Evolutionary conservation across 1,140 invertebrate genomes (phyloP).

Genomic region (Diorhabda carinulata): DNA sequence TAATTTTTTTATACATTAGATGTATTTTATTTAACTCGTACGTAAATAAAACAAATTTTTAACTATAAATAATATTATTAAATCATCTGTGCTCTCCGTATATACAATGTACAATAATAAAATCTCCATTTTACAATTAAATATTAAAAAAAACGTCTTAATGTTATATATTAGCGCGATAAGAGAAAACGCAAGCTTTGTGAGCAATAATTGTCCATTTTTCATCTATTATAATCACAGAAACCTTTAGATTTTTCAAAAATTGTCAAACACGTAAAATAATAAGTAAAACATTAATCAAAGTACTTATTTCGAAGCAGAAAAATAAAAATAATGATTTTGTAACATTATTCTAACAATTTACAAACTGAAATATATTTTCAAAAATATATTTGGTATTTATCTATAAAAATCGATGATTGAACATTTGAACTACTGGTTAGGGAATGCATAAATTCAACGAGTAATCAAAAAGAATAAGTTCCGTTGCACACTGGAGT

Average conservation of each 20-base stretch:
- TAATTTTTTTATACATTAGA: neutral
- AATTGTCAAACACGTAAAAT: neutral
- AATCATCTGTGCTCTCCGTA: conserved; percentile 39
- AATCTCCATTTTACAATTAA: conserved; percentile 34
- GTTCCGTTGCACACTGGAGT: no score
- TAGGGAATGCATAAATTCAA: no score
- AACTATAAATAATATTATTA: conserved; percentile 41
- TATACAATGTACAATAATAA: conserved; percentile 42
- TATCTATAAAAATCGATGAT: no score
- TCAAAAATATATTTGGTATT: no score
- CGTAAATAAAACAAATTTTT: conserved; percentile 12
- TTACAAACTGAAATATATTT: no score
- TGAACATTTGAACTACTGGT: no score
- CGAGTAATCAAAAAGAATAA: no score
- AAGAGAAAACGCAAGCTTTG: conserved; percentile 7
- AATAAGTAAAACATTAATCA: no score
- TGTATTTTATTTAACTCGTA: no score
- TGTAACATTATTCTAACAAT: no score
- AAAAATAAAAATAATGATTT: no score
- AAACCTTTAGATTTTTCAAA: neutral
- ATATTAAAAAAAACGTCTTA: conserved; percentile 27
- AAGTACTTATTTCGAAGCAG: no score
- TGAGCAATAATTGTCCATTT: conserved; percentile 7
- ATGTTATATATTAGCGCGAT: conserved; percentile 9
- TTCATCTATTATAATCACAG: neutral